Base-by-base conservation (phyloP, 2,888 invertebrate species). In the Alviniconcha strummeri region DNA sequence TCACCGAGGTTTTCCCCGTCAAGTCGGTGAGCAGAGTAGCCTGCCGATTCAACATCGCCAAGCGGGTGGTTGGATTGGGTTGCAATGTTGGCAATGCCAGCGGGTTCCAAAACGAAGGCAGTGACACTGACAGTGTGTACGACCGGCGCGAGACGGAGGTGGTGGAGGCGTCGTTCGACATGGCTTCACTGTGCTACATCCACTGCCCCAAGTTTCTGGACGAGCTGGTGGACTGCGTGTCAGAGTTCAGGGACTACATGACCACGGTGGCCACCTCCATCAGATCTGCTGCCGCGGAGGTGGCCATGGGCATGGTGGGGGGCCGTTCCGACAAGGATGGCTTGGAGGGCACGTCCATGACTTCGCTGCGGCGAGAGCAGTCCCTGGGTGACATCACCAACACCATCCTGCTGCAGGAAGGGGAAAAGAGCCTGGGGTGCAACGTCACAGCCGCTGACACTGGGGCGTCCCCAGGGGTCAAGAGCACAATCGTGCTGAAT, bases 171-270 rank as follows among this genome's bases (percentile, higher is more conserved):
- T 67, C 60, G 56, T 90, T 95, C 36, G 92, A 96, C 91, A 97
- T 98, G 96, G 98, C 97, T 1, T 97, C 97, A 69, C 96, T 98
- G 84, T 97, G 97, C 95, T 98, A 98, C 94, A 97, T 97, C 5
- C 98, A 99, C 94, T 97, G 97, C 81, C 97, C 97, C 0, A 96
- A 96, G 88, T 96, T 98, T 91, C 95, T 98, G 83, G 95, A 96
- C 64, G 98, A 98, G 93, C 94, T 98, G 85, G 96, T 96, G 90
- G 96, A 97, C 71, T 98, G 98, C 93, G 96, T 97, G 15, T 96
- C 96, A 17, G 97, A 98, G 94, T 98, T 98, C 94, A 97, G 97
- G 92, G 97, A 97, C 92, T 98, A 98, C 94, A 94, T 97, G 89
- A 96, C 96, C 83, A 96, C 97, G 93, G 95, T 98, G 87, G 97